Evolutionary conservation across 2,797 vertebrate species (phyloP).

Genomic region (Rallus crepitans): DNA sequence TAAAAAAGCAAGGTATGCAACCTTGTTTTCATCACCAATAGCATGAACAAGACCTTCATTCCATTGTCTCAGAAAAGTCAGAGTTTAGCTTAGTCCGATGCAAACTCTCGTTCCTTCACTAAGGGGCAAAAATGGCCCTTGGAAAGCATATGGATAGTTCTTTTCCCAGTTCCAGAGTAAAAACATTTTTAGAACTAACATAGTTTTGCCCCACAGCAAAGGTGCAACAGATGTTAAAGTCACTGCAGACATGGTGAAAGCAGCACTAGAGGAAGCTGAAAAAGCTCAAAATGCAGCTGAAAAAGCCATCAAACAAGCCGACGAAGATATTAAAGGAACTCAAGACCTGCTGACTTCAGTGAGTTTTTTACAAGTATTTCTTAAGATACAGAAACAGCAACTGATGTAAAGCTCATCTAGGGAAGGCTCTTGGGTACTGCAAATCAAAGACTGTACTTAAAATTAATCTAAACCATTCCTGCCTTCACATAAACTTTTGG

Average conservation of each 20-base stretch:
- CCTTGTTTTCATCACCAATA: neutral
- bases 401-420: neutral
- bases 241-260: conserved; percentile 88
- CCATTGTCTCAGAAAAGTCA: neutral
- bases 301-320: conserved; percentile 90
- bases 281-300: conserved; percentile 89
- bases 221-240: conserved; percentile 87
- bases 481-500: neutral
- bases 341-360: conserved; percentile 90
- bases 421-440: neutral
- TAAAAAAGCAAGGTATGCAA: conserved; percentile 85
- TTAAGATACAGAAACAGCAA: neutral
- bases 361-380: conserved; percentile 52
- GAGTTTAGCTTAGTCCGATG: neutral
- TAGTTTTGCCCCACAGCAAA: conserved; percentile 78
- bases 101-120: neutral
- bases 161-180: neutral
- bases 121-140: neutral
- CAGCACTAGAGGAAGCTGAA: conserved; percentile 90
- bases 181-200: conserved; percentile 2
- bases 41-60: neutral
- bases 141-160: neutral
- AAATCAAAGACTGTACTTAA: neutral
- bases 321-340: conserved; percentile 89
- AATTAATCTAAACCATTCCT: neutral